These are phyloP conservation scores for Pogonomyrmex californicus DNA, from an alignment of 1,140 invertebrate genomes.

Conservation along the genomic window DNA sequence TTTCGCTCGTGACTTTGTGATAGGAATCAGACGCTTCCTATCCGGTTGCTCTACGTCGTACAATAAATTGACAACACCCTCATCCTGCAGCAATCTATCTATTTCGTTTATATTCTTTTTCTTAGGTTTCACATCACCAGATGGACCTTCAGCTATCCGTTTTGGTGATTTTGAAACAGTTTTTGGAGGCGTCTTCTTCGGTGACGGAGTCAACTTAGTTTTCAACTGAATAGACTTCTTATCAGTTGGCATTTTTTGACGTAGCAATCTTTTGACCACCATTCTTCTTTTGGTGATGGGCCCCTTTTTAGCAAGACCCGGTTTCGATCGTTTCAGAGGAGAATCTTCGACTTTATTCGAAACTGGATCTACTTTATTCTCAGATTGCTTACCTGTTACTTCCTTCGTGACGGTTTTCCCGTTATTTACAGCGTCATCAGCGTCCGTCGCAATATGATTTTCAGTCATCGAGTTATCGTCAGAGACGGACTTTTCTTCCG, in stretches of 20 bases:
- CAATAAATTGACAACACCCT: conserved; percentile 94
- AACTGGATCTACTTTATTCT: conserved; percentile 25
- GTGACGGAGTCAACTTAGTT: conserved; percentile 62
- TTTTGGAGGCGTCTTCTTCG: conserved; percentile 70
- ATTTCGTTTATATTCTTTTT: conserved; percentile 91
- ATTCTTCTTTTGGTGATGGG: conserved; percentile 76
- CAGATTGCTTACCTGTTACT: conserved; percentile 39
- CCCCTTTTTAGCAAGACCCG: conserved; percentile 59
- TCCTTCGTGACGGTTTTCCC: conserved; percentile 47
- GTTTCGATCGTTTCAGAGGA: conserved; percentile 52
- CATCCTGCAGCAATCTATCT: conserved; percentile 93
- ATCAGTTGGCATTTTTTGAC: conserved; percentile 69
- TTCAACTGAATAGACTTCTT: conserved; percentile 72
- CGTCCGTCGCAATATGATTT: conserved; percentile 5
- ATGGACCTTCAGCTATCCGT: conserved; percentile 35
- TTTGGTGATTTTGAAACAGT: conserved; percentile 67
- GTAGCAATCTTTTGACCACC: conserved; percentile 73
- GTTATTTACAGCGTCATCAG: conserved; percentile 22
- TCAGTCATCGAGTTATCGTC: not conserved
- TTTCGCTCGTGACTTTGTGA: conserved; percentile 87
- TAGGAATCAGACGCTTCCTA: conserved; percentile 84
- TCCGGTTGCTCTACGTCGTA: conserved; percentile 91
- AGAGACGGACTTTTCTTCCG: not conserved
- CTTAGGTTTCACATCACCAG: conserved; percentile 76
- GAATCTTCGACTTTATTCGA: conserved; percentile 41